These are phyloP conservation scores for Lethrus apterus DNA, from an alignment of 1,140 invertebrate genomes.

Conservation along the genomic window DNA sequence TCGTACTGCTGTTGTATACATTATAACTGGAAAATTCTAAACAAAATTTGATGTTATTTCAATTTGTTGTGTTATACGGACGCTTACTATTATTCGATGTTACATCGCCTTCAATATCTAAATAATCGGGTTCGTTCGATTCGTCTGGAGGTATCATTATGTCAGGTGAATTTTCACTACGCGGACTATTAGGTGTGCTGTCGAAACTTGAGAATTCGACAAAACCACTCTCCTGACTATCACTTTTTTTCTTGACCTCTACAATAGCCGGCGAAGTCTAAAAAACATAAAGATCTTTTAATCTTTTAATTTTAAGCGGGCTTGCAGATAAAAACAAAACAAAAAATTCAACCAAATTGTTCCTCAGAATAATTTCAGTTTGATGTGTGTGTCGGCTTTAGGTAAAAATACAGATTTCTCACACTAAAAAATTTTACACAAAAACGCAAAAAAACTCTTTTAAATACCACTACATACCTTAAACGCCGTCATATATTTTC, in stretches of 20 bases:
- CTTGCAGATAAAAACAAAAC: no score
- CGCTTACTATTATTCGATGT: conserved; percentile 29
- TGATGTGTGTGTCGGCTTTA: no score
- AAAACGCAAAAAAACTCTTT: no score
- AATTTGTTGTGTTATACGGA: not conserved
- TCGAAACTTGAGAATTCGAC: conserved; percentile 16
- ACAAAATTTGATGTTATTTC: not conserved
- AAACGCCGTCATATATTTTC: conserved; percentile 29
- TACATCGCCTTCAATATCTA: conserved; percentile 30
- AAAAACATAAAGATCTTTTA: no score
- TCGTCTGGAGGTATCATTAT: conserved; percentile 24
- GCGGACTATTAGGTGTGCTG: conserved; percentile 33
- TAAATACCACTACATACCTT: conserved; percentile 9
- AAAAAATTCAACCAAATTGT: no score
- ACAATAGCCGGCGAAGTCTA: no score
- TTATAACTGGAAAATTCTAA: conserved; percentile 29
- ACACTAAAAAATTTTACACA: no score
- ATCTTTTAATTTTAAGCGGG: no score
- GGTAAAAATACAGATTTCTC: no score
- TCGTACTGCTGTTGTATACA: conserved; percentile 32
- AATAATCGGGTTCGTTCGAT: conserved; percentile 22
- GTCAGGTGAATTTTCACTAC: conserved; percentile 27
- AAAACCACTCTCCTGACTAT: conserved; percentile 9
- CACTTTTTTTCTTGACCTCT: not conserved
- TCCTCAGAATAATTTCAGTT: no score